These are phyloP conservation scores for Brachionichthys hirsutus DNA, from an alignment of 2,113 vertebrate genomes.

Conservation along the genomic window DNA sequence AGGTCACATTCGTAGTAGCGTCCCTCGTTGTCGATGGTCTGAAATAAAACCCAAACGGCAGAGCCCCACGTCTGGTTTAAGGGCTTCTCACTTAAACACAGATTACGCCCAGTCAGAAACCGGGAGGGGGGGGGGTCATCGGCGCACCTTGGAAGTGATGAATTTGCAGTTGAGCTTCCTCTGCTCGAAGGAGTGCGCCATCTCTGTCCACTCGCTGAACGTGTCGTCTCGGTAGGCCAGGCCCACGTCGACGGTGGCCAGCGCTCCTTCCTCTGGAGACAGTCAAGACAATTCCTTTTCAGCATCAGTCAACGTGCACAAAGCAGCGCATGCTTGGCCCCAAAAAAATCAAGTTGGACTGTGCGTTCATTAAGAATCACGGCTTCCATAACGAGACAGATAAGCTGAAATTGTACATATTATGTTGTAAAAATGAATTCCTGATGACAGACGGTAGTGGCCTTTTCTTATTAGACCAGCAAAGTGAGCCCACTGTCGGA, in stretches of 20 bases:
- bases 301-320: background rate
- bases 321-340: background rate
- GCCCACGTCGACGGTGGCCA: constrained; percentile 87
- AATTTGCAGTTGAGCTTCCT: constrained; percentile 92
- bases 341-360: background rate
- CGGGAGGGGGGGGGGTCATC: background rate
- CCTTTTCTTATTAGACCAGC: constrained; percentile 34
- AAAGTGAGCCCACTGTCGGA: background rate
- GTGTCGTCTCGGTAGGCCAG: constrained; percentile 89
- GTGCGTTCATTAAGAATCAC: background rate
- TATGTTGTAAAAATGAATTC: constrained; percentile 37
- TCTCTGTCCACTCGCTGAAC: constrained; percentile 86
- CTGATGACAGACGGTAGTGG: constrained; percentile 51
- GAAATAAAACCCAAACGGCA: constrained; percentile 3
- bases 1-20: constrained; percentile 92
- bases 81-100: too few relatives aligned
- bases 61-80: constrained; percentile 1
- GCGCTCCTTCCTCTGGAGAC: constrained; percentile 82
- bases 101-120: background rate
- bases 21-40: constrained; percentile 89
- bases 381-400: background rate
- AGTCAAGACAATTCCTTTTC: background rate
- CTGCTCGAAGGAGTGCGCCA: constrained; percentile 88
- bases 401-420: background rate
- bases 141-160: constrained; percentile 82